Conservation (phyloP, 2,113 vertebrate genomes). For the Ictidomys tridecemlineatus region DNA sequence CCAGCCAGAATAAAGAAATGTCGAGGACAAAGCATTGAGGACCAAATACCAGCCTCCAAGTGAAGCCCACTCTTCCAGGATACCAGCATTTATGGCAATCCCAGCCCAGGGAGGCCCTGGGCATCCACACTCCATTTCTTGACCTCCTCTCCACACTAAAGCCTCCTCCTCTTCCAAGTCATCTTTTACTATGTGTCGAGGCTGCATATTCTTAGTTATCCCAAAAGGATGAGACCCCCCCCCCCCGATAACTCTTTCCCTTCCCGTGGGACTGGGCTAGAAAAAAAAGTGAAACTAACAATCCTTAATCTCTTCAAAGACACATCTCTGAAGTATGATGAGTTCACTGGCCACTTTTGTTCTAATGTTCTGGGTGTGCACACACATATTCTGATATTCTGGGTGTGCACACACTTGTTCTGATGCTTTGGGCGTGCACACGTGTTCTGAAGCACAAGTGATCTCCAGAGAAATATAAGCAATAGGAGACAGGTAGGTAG, state of each 20-base stretch:
- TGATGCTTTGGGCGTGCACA: neutral
- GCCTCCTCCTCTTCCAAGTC: neutral
- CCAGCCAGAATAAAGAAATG: neutral
- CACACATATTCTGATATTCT: neutral
- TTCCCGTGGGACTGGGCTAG: neutral
- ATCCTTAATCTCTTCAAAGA: neutral
- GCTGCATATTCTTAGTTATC: neutral
- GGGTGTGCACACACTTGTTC: neutral
- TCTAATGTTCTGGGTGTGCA: neutral
- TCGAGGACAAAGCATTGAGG: accelerated
- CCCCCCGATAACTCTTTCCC: neutral
- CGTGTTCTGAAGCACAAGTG: neutral
- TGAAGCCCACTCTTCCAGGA: neutral
- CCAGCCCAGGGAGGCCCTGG: neutral
- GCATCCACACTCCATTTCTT: neutral
- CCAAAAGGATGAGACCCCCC: too few relatives aligned
- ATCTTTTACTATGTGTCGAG: neutral
- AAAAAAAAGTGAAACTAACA: neutral
- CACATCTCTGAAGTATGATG: neutral
- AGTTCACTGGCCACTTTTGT: accelerated
- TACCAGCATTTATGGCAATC: neutral
- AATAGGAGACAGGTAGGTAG: neutral
- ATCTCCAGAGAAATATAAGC: neutral
- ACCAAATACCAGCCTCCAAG: neutral
- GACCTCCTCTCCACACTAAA: neutral